These are phyloP conservation scores for Apis laboriosa DNA, from an alignment of 1,140 invertebrate genomes.

Conservation along the genomic window DNA sequence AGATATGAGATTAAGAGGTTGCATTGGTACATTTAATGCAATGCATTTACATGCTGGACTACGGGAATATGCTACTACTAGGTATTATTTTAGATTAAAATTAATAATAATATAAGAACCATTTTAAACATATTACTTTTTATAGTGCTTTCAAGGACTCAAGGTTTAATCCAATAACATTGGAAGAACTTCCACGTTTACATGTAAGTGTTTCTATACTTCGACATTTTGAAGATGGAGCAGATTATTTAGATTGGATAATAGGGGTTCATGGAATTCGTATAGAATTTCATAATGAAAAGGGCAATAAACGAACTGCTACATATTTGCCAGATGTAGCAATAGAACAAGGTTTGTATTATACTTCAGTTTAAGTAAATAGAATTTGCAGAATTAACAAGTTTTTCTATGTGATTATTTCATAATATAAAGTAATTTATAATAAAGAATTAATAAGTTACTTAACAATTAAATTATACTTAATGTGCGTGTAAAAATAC, in stretches of 20 bases:
- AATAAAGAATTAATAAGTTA: neutral
- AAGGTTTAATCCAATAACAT: conserved; percentile 97
- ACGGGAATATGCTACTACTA: conserved; percentile 97
- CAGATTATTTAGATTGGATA: conserved; percentile 98
- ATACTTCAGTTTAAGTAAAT: neutral
- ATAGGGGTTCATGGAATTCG: conserved; percentile 98
- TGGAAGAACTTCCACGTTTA: conserved; percentile 95
- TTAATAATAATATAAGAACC: neutral
- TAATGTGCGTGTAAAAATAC: neutral
- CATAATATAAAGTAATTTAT: neutral
- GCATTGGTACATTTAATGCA: conserved; percentile 97
- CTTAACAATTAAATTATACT: neutral
- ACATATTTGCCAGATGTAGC: conserved; percentile 99
- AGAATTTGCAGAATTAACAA: neutral
- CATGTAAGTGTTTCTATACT: conserved; percentile 98
- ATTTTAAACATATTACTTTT: conserved; percentile 42
- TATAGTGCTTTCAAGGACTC: conserved; percentile 97
- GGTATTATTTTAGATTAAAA: conserved; percentile 78
- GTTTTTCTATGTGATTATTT: neutral
- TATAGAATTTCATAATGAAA: conserved; percentile 98
- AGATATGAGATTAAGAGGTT: conserved; percentile 93
- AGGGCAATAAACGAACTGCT: conserved; percentile 96
- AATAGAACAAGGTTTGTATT: conserved; percentile 93
- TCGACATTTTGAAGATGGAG: conserved; percentile 96
- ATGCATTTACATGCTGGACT: conserved; percentile 95